Evolutionary conservation across 2,888 invertebrate species (phyloP).

Genomic region (Onchidella celtica): DNA sequence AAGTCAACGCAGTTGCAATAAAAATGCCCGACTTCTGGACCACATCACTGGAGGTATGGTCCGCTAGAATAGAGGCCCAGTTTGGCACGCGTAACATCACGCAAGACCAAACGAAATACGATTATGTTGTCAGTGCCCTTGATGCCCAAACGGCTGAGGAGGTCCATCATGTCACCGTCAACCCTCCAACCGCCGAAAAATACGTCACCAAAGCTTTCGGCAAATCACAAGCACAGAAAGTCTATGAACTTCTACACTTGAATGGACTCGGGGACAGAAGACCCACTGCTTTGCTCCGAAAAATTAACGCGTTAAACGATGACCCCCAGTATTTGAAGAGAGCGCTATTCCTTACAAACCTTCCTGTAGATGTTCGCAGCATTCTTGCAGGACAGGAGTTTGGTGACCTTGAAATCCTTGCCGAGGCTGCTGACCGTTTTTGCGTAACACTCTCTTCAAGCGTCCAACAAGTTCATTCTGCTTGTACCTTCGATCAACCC

Average conservation of each 20-base stretch:
- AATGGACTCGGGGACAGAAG: conserved; percentile 39
- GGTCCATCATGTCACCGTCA: neutral
- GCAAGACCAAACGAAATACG: conserved; percentile 35
- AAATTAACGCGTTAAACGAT: conserved; percentile 40
- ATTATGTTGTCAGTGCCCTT: conserved; percentile 38
- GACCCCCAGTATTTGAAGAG: conserved; percentile 37
- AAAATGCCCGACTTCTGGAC: too few species aligned
- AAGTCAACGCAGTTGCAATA: too few species aligned
- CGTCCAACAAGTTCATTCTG: conserved; percentile 12
- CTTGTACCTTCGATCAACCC: too few species aligned
- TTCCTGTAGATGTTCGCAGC: conserved; percentile 16
- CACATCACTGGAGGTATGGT: conserved; percentile 34
- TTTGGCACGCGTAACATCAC: conserved; percentile 25
- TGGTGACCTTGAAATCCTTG: conserved; percentile 22
- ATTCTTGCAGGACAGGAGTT: conserved; percentile 28
- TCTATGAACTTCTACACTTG: conserved; percentile 28
- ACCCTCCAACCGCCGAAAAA: conserved; percentile 11
- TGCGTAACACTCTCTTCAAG: conserved; percentile 13
- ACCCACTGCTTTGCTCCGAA: conserved; percentile 22
- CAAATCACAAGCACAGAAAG: conserved; percentile 34
- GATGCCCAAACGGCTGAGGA: conserved; percentile 36
- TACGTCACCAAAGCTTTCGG: conserved; percentile 21
- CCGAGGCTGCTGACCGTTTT: conserved; percentile 30
- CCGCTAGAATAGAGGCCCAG: conserved; percentile 24
- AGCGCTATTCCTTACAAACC: conserved; percentile 29